phyloP scores from a whole-genome alignment of 2,113 vertebrate species.

The Antennarius striatus region DNA sequence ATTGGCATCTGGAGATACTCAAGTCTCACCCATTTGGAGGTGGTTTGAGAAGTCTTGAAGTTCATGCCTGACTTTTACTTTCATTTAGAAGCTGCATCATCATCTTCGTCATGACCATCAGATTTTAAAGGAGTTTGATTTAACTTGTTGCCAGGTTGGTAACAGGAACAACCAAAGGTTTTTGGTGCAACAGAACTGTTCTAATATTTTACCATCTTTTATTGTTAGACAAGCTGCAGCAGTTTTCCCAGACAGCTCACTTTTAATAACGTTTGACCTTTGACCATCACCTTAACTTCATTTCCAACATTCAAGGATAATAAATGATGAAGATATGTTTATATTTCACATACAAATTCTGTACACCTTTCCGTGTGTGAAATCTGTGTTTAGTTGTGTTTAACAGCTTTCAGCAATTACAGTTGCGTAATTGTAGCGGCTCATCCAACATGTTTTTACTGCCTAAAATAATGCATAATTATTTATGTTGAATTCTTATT shows the following conservation, averaged over 20 bases:
- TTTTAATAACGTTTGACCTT: background rate
- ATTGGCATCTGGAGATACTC: constrained; percentile 52
- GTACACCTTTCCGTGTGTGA: too few relatives aligned
- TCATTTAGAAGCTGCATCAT: constrained; percentile 24
- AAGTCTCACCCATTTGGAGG: constrained; percentile 24
- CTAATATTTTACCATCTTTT: background rate
- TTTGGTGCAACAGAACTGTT: background rate
- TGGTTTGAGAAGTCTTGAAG: constrained; percentile 27
- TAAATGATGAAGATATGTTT: too few relatives aligned
- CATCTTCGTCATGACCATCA: constrained; percentile 13
- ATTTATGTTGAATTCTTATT: too few relatives aligned
- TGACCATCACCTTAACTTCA: background rate
- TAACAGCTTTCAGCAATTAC: too few relatives aligned
- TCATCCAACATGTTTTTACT: too few relatives aligned
- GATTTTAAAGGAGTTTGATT: background rate
- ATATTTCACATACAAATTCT: too few relatives aligned
- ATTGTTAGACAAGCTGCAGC: background rate
- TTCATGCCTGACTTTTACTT: constrained; percentile 20
- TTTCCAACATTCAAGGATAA: background rate
- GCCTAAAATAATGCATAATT: too few relatives aligned
- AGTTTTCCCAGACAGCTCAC: background rate
- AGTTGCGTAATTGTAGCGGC: too few relatives aligned
- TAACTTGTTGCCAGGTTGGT: constrained; percentile 15
- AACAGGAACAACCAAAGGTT: constrained; percentile 6
- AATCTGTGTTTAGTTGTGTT: too few relatives aligned